These are phyloP conservation scores for Odocoileus virginianus DNA, from an alignment of 2,113 vertebrate species.

Conservation along the genomic window DNA sequence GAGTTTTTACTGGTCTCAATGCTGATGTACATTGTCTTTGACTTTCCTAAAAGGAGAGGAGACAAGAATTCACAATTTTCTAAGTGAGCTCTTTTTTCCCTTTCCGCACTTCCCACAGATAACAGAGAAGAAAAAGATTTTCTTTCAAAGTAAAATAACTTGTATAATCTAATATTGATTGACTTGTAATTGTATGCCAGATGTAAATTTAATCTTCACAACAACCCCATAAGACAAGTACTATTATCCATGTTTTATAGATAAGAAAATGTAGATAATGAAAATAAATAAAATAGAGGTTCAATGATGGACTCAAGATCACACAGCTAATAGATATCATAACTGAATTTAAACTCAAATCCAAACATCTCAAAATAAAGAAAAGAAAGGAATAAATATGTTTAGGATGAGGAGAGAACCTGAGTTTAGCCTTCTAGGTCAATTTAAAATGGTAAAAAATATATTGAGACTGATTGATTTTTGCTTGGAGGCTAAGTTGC, in stretches of 20 bases:
- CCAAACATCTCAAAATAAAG: neutral
- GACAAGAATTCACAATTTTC: neutral
- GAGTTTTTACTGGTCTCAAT: neutral
- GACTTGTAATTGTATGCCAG: neutral
- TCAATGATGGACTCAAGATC: neutral
- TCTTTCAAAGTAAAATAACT: neutral
- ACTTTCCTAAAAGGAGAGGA: neutral
- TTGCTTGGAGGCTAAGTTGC: slow-evolving; percentile 15
- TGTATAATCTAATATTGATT: neutral
- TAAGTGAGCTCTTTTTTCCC: neutral
- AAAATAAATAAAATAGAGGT: neutral
- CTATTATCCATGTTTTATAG: neutral
- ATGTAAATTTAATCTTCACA: neutral
- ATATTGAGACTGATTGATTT: neutral
- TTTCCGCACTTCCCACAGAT: neutral
- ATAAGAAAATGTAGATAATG: neutral
- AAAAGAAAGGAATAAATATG: neutral
- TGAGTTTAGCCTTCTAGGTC: neutral
- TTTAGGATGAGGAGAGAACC: neutral
- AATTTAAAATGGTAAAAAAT: neutral
- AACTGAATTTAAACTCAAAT: neutral
- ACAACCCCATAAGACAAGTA: neutral
- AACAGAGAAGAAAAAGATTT: neutral
- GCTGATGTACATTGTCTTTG: neutral
- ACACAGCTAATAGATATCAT: neutral